phyloP scores from a whole-genome alignment of 2,888 invertebrate species.

The Entomobrya multifasciata region DNA sequence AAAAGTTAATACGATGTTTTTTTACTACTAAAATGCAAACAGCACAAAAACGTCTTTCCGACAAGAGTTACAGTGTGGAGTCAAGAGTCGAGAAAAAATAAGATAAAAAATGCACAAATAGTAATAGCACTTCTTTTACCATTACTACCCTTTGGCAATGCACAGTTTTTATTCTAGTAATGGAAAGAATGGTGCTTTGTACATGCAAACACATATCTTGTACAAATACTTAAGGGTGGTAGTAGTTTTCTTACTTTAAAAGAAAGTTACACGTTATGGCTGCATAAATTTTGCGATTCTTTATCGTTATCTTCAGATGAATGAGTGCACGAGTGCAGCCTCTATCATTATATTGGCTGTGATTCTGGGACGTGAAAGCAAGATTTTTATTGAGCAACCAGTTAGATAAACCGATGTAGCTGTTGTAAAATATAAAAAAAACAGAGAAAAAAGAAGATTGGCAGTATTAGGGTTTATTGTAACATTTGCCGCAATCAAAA shows the following conservation, averaged over 20 bases:
- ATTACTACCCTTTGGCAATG: neutral
- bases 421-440: neutral
- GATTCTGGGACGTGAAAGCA: neutral
- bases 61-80: neutral
- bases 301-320: no score
- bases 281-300: no score
- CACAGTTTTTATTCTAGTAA: no score
- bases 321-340: no score
- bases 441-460: neutral
- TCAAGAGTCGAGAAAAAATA: neutral
- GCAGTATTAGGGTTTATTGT: neutral
- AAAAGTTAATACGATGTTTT: neutral
- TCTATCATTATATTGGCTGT: no score
- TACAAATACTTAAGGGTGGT: no score
- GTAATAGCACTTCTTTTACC: neutral
- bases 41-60: neutral
- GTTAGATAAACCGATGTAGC: neutral
- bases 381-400: neutral
- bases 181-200: no score
- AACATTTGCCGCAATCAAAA: slow-evolving; percentile 23
- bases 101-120: neutral
- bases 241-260: no score
- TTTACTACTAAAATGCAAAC: neutral
- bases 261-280: no score
- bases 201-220: no score